Evolutionary conservation across 2,888 invertebrate species (phyloP), one percentile per base, ranked within the genome.

Genomic region (Pyrgus malvae): DNA sequence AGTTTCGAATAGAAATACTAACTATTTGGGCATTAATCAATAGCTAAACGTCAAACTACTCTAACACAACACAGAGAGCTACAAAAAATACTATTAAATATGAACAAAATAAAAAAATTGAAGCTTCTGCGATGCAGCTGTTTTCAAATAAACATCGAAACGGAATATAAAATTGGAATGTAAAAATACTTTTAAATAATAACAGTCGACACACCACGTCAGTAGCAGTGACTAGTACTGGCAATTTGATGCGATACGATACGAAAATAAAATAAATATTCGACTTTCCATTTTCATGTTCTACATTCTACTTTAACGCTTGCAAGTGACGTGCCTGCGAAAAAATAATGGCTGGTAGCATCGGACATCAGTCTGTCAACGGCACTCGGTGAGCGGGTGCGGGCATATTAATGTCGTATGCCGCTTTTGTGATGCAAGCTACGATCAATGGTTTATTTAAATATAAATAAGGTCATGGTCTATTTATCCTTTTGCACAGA

Each of bases 311-410:
- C 72, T 70, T 70, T 70, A 63, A 66, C 60, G 67, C 65, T 63
- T 63, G 73, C 60, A 64, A 68, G 67, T 74, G 74, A 74, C 69
- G 65, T 66, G 56, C 64, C 48, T 61, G 56, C 55, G 64, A 70
- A 74, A 78, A 78, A 76, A 70, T 73, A 72, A 73, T 75, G 73
- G 70, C 61, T 61, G 63, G 62, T 70, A 72, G 56, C 70, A 69
- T 65, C 66, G 65, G 69, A 66, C 64, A 67, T 64, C 68, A 64
- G 66, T 63, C 69, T 74, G 76, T 79, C 78, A 79, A 60, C 58
- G 56, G 56, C 64, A 64, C 56, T 54, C 57, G 56, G 23, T 9
- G n/a, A 6, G 8, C 8, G 48, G 51, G 35, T 29, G 14, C 23
- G 42, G 7, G 12, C 8, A 17, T 11, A 14, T 27, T 53, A 38